phyloP scores from a whole-genome alignment of 1,140 invertebrate species.

The Formica exsecta region DNA sequence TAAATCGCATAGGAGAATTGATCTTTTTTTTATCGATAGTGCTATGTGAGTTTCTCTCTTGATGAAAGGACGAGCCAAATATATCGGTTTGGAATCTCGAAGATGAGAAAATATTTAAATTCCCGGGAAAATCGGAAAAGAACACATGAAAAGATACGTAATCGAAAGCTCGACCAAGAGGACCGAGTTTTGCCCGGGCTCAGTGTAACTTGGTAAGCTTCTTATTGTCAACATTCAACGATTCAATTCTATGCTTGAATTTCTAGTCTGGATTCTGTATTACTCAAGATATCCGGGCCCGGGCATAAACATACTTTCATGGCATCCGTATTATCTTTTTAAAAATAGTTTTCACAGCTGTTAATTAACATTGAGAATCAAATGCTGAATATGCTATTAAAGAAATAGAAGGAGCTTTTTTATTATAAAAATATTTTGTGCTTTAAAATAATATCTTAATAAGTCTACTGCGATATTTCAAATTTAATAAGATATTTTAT shows the following conservation, averaged over 20 bases:
- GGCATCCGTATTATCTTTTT: neutral
- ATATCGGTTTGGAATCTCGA: neutral
- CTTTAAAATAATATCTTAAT: neutral
- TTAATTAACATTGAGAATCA: neutral
- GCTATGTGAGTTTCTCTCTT: neutral
- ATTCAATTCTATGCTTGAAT: neutral
- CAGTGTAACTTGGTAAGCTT: conserved; percentile 63
- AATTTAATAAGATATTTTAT: neutral
- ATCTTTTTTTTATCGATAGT: neutral
- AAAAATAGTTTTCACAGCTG: neutral
- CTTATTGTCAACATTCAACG: conserved; percentile 58
- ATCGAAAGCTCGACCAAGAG: conserved; percentile 46
- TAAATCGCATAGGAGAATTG: neutral
- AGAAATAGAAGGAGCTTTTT: neutral
- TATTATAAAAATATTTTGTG: neutral
- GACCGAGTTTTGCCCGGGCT: conserved; percentile 8
- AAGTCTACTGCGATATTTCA: neutral
- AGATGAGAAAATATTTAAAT: conserved; percentile 37
- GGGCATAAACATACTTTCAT: neutral
- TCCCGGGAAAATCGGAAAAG: conserved; percentile 46
- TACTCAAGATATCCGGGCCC: neutral
- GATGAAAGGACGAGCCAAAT: conserved; percentile 19
- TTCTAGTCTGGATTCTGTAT: neutral
- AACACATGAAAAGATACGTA: conserved; percentile 47
- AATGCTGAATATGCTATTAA: neutral